These are phyloP conservation scores for Alaudala cheleensis DNA, from an alignment of 2,113 vertebrate species.

Conservation along the genomic window DNA sequence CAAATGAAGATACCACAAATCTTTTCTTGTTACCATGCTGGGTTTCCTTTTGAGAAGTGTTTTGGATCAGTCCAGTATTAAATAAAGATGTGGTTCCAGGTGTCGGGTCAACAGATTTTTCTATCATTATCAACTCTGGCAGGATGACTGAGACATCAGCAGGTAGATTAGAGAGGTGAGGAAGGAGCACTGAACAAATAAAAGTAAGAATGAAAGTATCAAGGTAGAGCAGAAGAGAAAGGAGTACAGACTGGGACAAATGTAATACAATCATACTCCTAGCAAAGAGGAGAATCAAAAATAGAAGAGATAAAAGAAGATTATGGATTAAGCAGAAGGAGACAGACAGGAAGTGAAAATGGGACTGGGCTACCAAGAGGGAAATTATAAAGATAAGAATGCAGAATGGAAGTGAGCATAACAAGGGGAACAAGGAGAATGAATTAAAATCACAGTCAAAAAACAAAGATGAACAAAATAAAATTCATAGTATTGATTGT, in stretches of 20 bases:
- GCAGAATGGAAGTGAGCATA: neutral
- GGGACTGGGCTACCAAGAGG: neutral
- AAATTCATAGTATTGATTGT: neutral
- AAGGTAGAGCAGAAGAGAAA: neutral
- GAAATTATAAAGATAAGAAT: neutral
- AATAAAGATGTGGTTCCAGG: neutral
- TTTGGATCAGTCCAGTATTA: neutral
- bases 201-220: neutral
- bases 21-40: neutral
- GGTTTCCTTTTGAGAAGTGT: neutral
- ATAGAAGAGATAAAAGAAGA: neutral
- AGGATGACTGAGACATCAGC: neutral
- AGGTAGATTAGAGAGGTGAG: neutral
- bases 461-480: neutral
- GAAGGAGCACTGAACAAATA: neutral
- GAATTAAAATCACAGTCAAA: neutral
- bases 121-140: neutral
- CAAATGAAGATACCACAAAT: neutral
- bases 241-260: neutral
- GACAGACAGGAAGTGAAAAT: neutral
- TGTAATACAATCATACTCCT: neutral
- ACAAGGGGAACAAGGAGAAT: neutral
- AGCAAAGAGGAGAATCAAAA: neutral
- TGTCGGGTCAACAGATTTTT: neutral
- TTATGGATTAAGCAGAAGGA: neutral